phyloP scores from a whole-genome alignment of 2,797 vertebrate genomes.

The Sebastes minor region DNA sequence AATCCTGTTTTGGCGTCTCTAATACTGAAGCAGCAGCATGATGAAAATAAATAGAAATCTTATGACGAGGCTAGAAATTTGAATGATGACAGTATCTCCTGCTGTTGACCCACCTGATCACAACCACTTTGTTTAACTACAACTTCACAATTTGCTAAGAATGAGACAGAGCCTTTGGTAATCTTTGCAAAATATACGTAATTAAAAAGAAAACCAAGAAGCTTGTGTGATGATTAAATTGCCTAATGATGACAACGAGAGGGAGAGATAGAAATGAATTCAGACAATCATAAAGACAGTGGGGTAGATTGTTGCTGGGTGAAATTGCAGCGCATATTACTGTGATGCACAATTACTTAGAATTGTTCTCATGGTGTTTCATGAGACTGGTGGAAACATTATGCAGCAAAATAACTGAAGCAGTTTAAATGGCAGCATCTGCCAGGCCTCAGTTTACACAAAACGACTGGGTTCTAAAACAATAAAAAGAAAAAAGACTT shows the following conservation, averaged over 20 bases:
- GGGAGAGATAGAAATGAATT: background rate
- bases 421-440: conserved; percentile 22
- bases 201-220: background rate
- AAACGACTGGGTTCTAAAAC: background rate
- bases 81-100: background rate
- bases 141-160: background rate
- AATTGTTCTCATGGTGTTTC: background rate
- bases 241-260: background rate
- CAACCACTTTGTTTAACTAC: background rate
- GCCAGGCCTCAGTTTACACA: background rate
- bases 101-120: background rate
- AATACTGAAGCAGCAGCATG: background rate
- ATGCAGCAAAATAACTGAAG: conserved; percentile 4
- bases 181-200: background rate
- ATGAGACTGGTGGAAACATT: background rate
- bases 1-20: background rate
- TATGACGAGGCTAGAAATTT: background rate
- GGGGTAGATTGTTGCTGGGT: background rate
- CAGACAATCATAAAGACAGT: conserved; percentile 9
- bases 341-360: background rate
- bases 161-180: background rate
- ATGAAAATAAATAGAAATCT: background rate
- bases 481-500: background rate
- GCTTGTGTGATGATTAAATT: background rate
- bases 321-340: background rate